Evolutionary conservation across 2,113 vertebrate genomes (phyloP).

Genomic region (Hydropotes inermis): DNA sequence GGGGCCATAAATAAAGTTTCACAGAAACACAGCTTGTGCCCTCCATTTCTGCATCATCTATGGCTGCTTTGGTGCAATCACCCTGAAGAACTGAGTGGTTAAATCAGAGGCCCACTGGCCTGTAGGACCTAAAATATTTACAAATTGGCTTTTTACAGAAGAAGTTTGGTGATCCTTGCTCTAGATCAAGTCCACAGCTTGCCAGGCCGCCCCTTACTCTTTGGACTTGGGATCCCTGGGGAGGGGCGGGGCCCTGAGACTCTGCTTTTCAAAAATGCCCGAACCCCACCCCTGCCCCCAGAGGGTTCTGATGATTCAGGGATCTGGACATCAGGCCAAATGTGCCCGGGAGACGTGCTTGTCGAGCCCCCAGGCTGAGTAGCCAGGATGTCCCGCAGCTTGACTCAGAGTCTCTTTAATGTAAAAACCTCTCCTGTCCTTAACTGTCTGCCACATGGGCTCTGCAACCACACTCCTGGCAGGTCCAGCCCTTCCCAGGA

Average conservation of each 20-base stretch:
- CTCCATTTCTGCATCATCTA: neutral
- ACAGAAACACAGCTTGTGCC: neutral
- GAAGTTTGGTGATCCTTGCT: neutral
- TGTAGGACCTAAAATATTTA: neutral
- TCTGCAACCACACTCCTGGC: neutral
- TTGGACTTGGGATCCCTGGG: neutral
- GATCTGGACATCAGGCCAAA: neutral
- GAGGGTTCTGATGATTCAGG: neutral
- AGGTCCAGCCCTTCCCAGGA: neutral
- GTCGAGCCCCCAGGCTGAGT: neutral
- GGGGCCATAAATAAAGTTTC: neutral
- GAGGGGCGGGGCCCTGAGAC: neutral
- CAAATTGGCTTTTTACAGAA: neutral
- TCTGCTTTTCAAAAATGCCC: neutral
- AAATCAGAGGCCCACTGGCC: neutral
- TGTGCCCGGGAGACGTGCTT: neutral
- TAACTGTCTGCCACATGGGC: neutral
- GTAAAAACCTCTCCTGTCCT: neutral
- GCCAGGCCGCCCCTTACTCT: neutral
- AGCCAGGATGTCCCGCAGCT: neutral
- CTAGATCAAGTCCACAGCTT: neutral
- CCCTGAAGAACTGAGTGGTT: neutral
- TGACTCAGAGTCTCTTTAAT: neutral
- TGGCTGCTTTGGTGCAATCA: neutral
- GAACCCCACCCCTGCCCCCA: too few relatives aligned